Percentiles rank a stretch among this genome's conserved stretches.
Evolutionary conservation across 2,797 vertebrate genomes (phyloP).

Genomic region (Microtus californicus): DNA sequence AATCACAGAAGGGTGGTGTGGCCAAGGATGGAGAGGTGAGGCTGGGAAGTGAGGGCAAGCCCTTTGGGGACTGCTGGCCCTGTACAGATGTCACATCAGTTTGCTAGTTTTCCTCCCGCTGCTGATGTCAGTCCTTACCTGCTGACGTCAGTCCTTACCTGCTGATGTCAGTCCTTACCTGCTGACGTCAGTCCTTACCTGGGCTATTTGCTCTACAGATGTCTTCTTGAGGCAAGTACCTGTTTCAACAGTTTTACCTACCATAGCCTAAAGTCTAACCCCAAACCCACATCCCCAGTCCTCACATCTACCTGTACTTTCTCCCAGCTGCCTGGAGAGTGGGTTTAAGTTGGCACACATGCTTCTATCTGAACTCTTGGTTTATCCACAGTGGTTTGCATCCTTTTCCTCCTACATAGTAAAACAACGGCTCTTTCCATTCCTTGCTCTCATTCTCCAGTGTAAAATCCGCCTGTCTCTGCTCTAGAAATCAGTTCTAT

Average conservation of each 20-base stretch:
- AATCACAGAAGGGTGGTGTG: neutral
- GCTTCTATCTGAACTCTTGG: neutral
- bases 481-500: neutral
- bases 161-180: too few relatives aligned
- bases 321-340: neutral
- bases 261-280: neutral
- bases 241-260: neutral
- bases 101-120: neutral
- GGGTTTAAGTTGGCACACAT: neutral
- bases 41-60: neutral
- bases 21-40: neutral
- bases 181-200: neutral
- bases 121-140: neutral
- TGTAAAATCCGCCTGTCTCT: neutral
- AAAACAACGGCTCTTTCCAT: neutral
- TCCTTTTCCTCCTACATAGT: neutral
- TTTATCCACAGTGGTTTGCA: neutral
- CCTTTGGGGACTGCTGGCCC: neutral
- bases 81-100: neutral
- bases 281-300: neutral
- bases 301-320: neutral
- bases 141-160: too few relatives aligned
- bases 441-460: neutral
- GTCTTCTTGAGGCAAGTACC: neutral
- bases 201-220: neutral